Evolutionary conservation across 2,797 vertebrate species (phyloP).

Genomic region (Anabas testudineus): DNA sequence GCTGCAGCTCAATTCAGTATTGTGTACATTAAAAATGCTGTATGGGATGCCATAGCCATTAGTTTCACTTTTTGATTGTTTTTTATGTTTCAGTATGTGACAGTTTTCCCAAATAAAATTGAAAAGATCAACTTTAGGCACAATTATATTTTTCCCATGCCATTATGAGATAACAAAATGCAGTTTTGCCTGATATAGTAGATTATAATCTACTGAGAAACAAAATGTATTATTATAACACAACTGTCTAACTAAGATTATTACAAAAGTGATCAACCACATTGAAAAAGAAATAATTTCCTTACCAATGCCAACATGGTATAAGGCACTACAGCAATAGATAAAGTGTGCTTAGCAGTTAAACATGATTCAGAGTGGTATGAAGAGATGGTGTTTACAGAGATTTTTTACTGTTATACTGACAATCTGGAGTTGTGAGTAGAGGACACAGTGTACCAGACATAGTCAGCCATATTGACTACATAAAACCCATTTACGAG

Average conservation of each 20-base stretch:
- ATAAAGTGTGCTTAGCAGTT: constrained; percentile 25
- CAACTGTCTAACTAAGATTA: background rate
- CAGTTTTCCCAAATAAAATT: background rate
- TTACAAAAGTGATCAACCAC: too few relatives aligned
- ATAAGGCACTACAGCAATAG: constrained; percentile 4
- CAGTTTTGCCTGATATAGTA: background rate
- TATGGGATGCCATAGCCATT: too few relatives aligned
- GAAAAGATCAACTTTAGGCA: background rate
- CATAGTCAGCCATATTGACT: constrained; percentile 68
- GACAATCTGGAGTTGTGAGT: constrained; percentile 58
- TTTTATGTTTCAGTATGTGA: background rate
- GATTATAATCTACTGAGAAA: background rate
- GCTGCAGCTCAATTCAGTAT: background rate
- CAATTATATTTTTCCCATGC: background rate
- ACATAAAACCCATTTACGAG: constrained; percentile 74
- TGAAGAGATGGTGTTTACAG: constrained; percentile 57
- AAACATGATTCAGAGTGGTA: constrained; percentile 42
- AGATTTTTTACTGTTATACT: constrained; percentile 65
- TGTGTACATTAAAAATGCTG: background rate
- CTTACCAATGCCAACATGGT: background rate
- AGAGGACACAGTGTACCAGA: constrained; percentile 67
- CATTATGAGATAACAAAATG: background rate
- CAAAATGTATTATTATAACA: background rate
- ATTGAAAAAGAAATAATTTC: too few relatives aligned
- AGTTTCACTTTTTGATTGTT: background rate